Base-by-base conservation (phyloP, 2,888 invertebrate genomes). In the Zonitis immaculata region DNA sequence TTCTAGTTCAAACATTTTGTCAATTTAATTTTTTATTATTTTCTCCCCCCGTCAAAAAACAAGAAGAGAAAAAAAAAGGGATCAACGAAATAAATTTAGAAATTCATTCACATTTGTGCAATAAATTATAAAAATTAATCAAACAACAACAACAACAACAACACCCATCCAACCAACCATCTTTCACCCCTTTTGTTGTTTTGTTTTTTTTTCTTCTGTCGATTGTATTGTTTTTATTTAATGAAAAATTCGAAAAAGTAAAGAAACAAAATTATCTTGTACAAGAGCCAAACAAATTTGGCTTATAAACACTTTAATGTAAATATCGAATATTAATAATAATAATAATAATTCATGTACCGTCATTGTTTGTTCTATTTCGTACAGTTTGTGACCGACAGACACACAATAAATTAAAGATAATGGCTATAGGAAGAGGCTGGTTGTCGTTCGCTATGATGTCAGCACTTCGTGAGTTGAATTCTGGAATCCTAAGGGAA, bases 51-150 rank as follows among this genome's bases (percentile, higher is more conserved):
- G 1, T 39, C 14, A 9, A 35, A 49, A 58, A n/a, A n/a, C n/a
- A n/a, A n/a, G n/a, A n/a, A n/a, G n/a, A n/a, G n/a, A n/a, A n/a
- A n/a, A n/a, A n/a, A n/a, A n/a, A n/a, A n/a, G n/a, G n/a, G 49
- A 49, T 56, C 45, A 49, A 44, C 49, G 53, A 63, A 60, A 68
- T 66, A 67, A 66, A 67, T 66, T 66, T 39, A 63, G 61, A 56
- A 65, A 65, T 64, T 63, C 63, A 65, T 59, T 66, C 45, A 60
- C 64, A 63, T 64, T 67, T 67, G 66, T 65, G 67, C 66, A 68
- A 69, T 69, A 69, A 69, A 69, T 69, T 66, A 64, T 62, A 66
- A 68, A 69, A 68, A 69, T 69, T 68, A 69, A 69, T 69, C 69
- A 69, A 68, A 66, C 42, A 53, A 28, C 48, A 52, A 49, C 52